Conservation (phyloP, 2,113 vertebrate species). For the Calidris pugnax region DNA sequence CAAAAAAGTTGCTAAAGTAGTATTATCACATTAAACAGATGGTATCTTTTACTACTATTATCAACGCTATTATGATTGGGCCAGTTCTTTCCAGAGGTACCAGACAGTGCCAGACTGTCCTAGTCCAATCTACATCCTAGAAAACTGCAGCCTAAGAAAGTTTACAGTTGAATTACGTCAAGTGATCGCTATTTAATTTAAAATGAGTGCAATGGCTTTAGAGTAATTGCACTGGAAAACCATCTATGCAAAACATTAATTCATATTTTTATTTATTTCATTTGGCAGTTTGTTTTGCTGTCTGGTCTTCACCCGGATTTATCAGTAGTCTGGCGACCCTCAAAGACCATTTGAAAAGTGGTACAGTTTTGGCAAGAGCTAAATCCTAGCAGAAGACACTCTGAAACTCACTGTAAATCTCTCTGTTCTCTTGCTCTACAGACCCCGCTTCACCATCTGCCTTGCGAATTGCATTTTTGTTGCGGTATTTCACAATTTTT, state of each 20-base stretch:
- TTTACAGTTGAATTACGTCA: background rate
- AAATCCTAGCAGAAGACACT: constrained; percentile 63
- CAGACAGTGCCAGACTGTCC: background rate
- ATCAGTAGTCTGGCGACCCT: constrained; percentile 61
- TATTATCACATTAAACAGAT: background rate
- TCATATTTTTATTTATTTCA: constrained; percentile 45
- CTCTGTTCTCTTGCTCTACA: constrained; percentile 69
- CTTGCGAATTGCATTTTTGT: constrained; percentile 71
- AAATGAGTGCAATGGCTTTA: background rate
- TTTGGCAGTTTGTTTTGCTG: constrained; percentile 47
- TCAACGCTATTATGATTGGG: background rate
- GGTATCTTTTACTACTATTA: fast-evolving
- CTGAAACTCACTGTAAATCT: constrained; percentile 72
- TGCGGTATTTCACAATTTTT: constrained; percentile 71
- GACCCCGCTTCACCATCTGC: constrained; percentile 71
- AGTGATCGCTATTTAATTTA: background rate
- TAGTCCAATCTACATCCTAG: background rate
- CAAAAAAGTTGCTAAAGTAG: background rate
- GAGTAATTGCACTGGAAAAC: background rate
- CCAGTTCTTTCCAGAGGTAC: background rate
- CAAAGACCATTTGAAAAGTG: constrained; percentile 59
- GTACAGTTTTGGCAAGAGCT: constrained; percentile 54
- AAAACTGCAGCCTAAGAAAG: background rate
- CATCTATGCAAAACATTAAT: constrained; percentile 17
- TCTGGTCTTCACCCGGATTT: background rate